A percentile compares a stretch with the other conserved stretches of the same genome.
phyloP scores from a whole-genome alignment of 2,888 invertebrate genomes.

The Ophion slaviceki region DNA sequence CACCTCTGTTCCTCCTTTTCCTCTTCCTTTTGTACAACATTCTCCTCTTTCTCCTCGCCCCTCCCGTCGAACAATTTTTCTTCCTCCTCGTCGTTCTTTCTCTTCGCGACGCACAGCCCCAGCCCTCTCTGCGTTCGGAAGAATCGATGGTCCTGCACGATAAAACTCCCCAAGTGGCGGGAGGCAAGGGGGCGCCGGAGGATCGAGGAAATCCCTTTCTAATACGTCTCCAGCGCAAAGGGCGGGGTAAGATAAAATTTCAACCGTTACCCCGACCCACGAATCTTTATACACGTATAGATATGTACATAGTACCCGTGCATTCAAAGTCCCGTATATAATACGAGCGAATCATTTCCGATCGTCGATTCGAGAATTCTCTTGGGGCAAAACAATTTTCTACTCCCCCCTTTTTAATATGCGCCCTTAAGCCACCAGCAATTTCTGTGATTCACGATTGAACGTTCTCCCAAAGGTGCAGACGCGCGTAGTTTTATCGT shows the following conservation, averaged over 20 bases:
- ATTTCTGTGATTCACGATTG: conserved; percentile 32
- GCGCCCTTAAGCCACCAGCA: neutral
- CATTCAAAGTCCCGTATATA: conserved; percentile 36
- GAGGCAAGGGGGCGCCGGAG: neutral
- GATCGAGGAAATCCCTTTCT: conserved; percentile 33
- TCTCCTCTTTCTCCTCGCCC: too few species aligned
- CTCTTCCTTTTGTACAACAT: neutral
- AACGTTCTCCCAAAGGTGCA: conserved; percentile 6
- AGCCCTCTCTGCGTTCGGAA: conserved; percentile 46
- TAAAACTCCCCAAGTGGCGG: conserved; percentile 50
- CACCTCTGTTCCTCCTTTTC: conserved; percentile 1
- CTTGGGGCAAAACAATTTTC: conserved; percentile 38
- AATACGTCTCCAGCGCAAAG: conserved; percentile 24
- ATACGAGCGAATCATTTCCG: conserved; percentile 49
- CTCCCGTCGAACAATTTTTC: neutral
- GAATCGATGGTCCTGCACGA: conserved; percentile 62
- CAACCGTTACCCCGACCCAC: conserved; percentile 24
- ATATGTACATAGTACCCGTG: neutral
- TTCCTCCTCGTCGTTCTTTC: conserved; percentile 24
- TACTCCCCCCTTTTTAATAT: conserved; percentile 11
- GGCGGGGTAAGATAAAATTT: conserved; percentile 52
- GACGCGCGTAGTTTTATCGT: conserved; percentile 4
- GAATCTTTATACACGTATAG: neutral
- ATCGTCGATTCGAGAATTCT: conserved; percentile 40
- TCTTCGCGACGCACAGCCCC: neutral